Evolutionary conservation across 2,797 vertebrate genomes (phyloP).

Genomic region (Molossus alvarezi): DNA sequence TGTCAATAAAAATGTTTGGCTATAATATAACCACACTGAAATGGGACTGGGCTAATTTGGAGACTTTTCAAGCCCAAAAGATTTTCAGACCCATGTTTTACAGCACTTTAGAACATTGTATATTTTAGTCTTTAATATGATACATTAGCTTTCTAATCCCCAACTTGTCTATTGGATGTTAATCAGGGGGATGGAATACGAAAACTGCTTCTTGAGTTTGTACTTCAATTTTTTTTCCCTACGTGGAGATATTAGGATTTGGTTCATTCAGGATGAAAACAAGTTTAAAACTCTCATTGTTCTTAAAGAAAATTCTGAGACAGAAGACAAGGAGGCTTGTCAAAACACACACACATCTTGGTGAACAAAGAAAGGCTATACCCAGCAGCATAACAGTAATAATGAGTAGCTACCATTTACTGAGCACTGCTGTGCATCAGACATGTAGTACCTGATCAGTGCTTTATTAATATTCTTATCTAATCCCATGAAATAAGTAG

Average conservation of each 20-base stretch:
- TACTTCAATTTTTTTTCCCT: background rate
- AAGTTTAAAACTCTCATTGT: slow-evolving; percentile 73
- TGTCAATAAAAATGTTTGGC: slow-evolving; percentile 1
- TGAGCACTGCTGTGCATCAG: background rate
- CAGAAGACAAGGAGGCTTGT: slow-evolving; percentile 58
- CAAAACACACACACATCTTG: slow-evolving; percentile 68
- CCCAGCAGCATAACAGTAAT: background rate
- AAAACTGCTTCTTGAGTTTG: slow-evolving; percentile 63
- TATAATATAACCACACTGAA: slow-evolving; percentile 11
- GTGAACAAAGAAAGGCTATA: slow-evolving; percentile 30
- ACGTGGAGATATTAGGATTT: slow-evolving; percentile 60
- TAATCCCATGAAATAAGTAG: background rate
- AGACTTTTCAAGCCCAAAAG: slow-evolving; percentile 14
- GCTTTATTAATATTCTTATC: background rate
- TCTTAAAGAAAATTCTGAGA: slow-evolving; percentile 75
- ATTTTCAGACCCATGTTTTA: slow-evolving; percentile 30
- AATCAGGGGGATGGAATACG: background rate
- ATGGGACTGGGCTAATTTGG: slow-evolving; percentile 1
- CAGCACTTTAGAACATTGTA: slow-evolving; percentile 33
- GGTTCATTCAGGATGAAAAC: slow-evolving; percentile 70
- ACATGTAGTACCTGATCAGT: background rate
- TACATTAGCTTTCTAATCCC: slow-evolving; percentile 48
- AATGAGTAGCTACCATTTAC: background rate
- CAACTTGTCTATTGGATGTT: slow-evolving; percentile 17
- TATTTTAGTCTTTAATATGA: slow-evolving; percentile 37